Evolutionary conservation across 2,113 vertebrate species (phyloP).

Genomic region (Myotis lucifugus): DNA sequence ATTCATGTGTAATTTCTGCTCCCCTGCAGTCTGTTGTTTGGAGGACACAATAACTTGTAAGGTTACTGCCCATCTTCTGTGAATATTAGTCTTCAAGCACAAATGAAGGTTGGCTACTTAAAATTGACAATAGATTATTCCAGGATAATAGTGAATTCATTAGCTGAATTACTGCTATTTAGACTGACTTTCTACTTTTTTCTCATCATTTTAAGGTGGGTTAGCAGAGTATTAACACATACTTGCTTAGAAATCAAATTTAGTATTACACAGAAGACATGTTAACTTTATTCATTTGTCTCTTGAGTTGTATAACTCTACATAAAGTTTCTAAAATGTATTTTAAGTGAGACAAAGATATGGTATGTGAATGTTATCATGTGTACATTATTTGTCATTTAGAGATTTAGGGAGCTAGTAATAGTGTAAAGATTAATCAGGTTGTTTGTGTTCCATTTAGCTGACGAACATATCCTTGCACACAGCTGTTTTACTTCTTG

Average conservation of each 20-base stretch:
- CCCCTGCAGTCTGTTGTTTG: neutral
- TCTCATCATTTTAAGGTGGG: neutral
- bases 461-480: neutral
- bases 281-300: neutral
- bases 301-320: neutral
- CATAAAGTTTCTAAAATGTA: neutral
- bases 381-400: neutral
- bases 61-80: neutral
- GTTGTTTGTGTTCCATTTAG: neutral
- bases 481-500: neutral
- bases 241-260: neutral
- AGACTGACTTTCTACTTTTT: constrained; percentile 8
- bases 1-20: neutral
- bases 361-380: neutral
- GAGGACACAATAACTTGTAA: neutral
- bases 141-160: neutral
- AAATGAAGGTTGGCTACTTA: neutral
- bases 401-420: neutral
- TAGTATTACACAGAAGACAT: neutral
- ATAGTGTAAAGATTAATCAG: neutral
- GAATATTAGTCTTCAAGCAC: neutral
- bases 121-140: neutral
- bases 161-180: neutral
- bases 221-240: neutral
- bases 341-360: neutral